Base-by-base conservation (phyloP, 2,797 vertebrate species). In the Poecilia velifera region DNA sequence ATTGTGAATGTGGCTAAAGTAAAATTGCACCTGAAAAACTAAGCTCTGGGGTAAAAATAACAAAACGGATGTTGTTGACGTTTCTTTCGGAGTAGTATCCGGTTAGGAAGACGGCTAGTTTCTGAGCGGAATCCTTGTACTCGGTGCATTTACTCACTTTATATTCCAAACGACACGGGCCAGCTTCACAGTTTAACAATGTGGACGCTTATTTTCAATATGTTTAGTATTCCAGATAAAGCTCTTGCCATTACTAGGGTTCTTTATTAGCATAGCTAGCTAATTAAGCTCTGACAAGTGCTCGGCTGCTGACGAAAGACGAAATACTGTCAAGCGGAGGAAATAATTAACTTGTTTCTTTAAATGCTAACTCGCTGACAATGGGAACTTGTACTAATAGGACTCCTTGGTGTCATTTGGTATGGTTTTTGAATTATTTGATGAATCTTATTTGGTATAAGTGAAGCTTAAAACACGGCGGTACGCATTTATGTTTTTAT, bases 61-160 rank as follows among this genome's bases (percentile, higher is more conserved):
- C 89, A 95, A 96, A 95, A 88, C 93, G 94, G 93, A 95, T 92
- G 93, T 94, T 95, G 94, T 92, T 87, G 81, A 88, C 89, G 84
- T 81, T 86, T 89, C 81, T 72, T 2, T 79, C 80, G 22, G 34
- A 51, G 41, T 73, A 71, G 72, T 46, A 78, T 91, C 92, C 86
- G 90, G 84, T 87, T 79, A 53, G 74, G 39, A 45, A 66, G 72
- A 59, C 45, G 79, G 76, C 81, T 90, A 84, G 49, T 73, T 73
- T 31, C 7, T 51, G 16, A 31, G 8, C 14, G 4, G 78, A 80
- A 79, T 34, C 45, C 12, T 13, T 36, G 45, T 12, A 36, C 66
- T 76, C 76, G 34, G 53, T 4, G n/a, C 83, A 72, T 72, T 75
- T 80, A 0, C 18, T 8, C 7, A 45, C 62, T 64, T 74, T 62